Conservation (phyloP, 35 echinoderm and acorn worm species). For the Ophiothrix spiculata region DNA sequence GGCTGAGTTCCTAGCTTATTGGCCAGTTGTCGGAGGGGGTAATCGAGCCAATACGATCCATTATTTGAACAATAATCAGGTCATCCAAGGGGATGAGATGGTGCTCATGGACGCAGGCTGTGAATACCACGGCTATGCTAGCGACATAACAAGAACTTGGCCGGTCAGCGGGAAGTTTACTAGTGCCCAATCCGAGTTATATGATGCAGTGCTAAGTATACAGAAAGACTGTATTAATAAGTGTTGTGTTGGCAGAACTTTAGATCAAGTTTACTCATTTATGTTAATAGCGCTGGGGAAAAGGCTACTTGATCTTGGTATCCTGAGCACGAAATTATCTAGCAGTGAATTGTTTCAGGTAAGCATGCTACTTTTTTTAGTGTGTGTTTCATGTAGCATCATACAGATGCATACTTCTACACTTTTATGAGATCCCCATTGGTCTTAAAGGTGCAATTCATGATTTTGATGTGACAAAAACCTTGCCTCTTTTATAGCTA, state of each 20-base stretch:
- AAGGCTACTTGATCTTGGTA: constrained; percentile 67
- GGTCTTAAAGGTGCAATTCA: no score
- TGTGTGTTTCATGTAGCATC: no score
- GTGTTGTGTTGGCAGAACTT: constrained; percentile 64
- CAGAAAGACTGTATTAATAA: constrained; percentile 82
- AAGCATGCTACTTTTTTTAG: background rate
- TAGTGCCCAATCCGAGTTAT: constrained; percentile 63
- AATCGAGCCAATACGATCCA: constrained; percentile 94
- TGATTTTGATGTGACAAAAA: no score
- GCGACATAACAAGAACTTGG: constrained; percentile 98
- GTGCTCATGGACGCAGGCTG: constrained; percentile 98
- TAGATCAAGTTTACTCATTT: constrained; percentile 82
- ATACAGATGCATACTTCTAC: no score
- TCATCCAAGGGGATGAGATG: constrained; percentile 64
- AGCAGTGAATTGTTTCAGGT: constrained; percentile 65
- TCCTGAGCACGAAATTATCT: constrained; percentile 44
- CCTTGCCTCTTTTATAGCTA: no score
- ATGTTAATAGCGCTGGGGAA: constrained; percentile 75
- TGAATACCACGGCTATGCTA: constrained; percentile 97
- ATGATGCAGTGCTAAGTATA: constrained; percentile 69
- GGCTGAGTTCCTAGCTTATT: constrained; percentile 93
- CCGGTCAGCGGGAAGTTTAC: constrained; percentile 84
- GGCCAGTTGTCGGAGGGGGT: constrained; percentile 93
- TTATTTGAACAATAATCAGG: constrained; percentile 95
- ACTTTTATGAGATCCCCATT: no score